These are phyloP conservation scores for Falcunculus frontatus DNA, from an alignment of 2,113 vertebrate species.

Conservation along the genomic window DNA sequence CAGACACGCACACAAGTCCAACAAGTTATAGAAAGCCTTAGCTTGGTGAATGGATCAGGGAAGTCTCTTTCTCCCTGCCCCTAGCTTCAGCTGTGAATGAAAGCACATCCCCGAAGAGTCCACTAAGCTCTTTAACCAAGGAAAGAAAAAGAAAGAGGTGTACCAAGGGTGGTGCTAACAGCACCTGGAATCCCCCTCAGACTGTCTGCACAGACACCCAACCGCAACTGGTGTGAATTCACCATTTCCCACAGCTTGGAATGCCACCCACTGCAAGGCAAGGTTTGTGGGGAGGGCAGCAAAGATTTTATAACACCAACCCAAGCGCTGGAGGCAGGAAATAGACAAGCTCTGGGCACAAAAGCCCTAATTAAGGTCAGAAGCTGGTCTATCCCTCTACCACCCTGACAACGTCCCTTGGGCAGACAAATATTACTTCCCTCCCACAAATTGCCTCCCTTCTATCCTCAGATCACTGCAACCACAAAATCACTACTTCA, in stretches of 20 bases:
- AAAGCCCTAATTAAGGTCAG: constrained; percentile 31
- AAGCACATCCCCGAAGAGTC: neutral
- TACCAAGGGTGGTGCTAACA: constrained; percentile 22
- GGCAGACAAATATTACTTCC: neutral
- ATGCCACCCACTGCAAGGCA: neutral
- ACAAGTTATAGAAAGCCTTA: constrained; percentile 60
- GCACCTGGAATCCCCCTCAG: constrained; percentile 43
- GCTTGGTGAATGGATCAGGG: neutral
- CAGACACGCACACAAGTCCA: constrained; percentile 55
- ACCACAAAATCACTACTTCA: neutral
- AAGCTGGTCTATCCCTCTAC: neutral
- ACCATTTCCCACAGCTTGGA: neutral
- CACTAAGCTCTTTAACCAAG: neutral
- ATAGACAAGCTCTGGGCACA: neutral
- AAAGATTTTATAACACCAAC: neutral
- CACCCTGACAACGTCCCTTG: fast-evolving
- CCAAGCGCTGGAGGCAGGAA: neutral
- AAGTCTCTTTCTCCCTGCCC: constrained; percentile 7
- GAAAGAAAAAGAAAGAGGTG: neutral
- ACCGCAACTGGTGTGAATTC: neutral
- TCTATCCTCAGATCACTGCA: neutral
- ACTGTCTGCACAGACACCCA: neutral
- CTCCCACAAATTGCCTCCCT: constrained; percentile 6
- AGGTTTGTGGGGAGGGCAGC: neutral
- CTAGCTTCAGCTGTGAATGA: constrained; percentile 20